Evolutionary conservation across 1,140 invertebrate genomes (phyloP), one percentile per base, ranked within the genome.

Genomic region (Drosophila cardini): DNA sequence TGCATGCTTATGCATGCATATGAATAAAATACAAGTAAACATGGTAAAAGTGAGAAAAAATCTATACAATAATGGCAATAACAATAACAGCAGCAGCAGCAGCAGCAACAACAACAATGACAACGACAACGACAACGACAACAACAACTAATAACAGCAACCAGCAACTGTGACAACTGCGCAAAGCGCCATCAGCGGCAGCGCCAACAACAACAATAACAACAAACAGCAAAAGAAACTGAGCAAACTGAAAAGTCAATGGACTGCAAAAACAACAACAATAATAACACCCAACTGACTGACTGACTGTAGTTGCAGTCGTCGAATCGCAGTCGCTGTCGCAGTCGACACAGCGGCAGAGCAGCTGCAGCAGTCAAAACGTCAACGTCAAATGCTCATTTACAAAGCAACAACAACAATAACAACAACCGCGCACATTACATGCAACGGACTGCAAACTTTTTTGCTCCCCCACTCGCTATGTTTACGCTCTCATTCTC

Each of bases 201-300:
- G 57, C 42, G 50, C 30, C 73, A 60, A 11, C n/a, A 62, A 43
- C 57, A 65, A 63, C 38, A 55, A 64, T 43, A 76, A 42, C 46
- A 65, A 43, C 57, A 71, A 80, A 34, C 52, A 64, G 48, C 58
- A 70, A 64, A 75, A 74, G 58, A 78, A 69, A 74, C 71, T 74
- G 56, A 50, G 65, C 55, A 77, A 84, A 79, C 78, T 77, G 80
- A 60, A 80, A 78, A 85, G 81, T 85, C 81, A 85, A 85, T 85
- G 81, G 82, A 85, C 82, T 85, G 82, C 82, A 85, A 71, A 38
- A 81, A 77, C 78, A 82, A 81, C 61, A 78, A 65, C 55, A 72
- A 42, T 32, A 62, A 65, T 45, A 55, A 76, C 67, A 75, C 30
- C 57, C 38, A 40, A 40, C 38, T 40, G 46, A 50, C 76, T 40